A percentile compares a stretch with the other conserved stretches of the same genome.
These are phyloP conservation scores for Oreochromis aureus DNA, from an alignment of 2,113 vertebrate genomes.

Conservation along the genomic window DNA sequence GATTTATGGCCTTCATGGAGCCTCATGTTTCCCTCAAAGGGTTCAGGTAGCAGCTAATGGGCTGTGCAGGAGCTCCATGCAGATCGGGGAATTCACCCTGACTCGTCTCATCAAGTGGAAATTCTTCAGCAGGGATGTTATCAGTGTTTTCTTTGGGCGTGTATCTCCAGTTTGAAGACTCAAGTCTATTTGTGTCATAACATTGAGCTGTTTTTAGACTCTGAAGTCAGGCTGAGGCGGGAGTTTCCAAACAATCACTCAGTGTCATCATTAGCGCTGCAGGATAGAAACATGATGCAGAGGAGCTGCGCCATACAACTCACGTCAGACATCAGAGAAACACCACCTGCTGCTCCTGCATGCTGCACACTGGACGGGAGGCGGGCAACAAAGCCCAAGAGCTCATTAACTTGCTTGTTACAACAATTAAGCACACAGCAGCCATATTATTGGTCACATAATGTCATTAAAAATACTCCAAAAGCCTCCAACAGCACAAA, in stretches of 20 bases:
- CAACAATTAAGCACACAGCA: neutral
- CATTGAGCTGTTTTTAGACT: constrained; percentile 7
- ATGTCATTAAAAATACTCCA: neutral
- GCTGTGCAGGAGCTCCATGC: neutral
- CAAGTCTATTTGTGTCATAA: constrained; percentile 27
- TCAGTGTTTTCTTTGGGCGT: constrained; percentile 23
- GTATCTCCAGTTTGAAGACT: neutral
- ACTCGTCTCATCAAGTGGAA: neutral
- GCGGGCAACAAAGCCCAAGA: neutral
- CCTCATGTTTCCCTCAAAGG: neutral
- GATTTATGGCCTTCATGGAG: neutral
- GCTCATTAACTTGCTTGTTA: neutral
- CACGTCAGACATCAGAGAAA: neutral
- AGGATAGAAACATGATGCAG: neutral
- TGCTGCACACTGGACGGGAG: neutral
- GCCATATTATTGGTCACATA: neutral
- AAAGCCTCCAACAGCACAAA: neutral
- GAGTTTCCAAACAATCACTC: constrained; percentile 20
- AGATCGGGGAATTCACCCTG: constrained; percentile 3
- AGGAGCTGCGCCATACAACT: neutral
- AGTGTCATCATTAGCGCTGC: neutral
- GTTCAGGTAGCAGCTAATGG: neutral
- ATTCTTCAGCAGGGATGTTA: neutral
- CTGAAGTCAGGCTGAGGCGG: neutral
- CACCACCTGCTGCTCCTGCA: neutral